These are phyloP conservation scores for Cherax destructor DNA, from an alignment of 1,140 invertebrate genomes.

Conservation along the genomic window DNA sequence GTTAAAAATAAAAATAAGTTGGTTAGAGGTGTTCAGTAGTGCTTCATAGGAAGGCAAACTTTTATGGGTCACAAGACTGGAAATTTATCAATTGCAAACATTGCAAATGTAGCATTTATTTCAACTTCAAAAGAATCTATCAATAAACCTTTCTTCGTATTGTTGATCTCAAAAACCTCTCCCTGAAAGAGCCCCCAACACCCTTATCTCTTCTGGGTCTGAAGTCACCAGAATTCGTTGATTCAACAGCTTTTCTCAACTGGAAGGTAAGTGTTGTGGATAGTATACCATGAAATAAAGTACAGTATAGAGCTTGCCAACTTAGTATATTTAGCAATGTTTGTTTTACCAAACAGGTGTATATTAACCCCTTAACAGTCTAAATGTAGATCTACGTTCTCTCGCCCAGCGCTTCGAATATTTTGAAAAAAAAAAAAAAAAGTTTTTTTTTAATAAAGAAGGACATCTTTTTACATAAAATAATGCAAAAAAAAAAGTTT, in stretches of 20 bases:
- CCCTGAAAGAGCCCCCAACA: slow-evolving; percentile 49
- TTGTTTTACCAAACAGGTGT: no score
- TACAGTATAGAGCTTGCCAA: no score
- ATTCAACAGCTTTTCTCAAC: slow-evolving; percentile 59
- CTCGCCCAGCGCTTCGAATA: no score
- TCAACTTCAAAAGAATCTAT: slow-evolving; percentile 4
- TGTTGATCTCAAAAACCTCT: slow-evolving; percentile 58
- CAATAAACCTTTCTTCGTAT: slow-evolving; percentile 60
- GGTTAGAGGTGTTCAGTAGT: neutral
- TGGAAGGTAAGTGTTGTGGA: slow-evolving; percentile 21
- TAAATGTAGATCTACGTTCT: no score
- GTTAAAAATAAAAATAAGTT: no score
- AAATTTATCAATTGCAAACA: slow-evolving; percentile 2
- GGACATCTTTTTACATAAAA: no score
- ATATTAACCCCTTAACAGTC: no score
- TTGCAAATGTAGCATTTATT: neutral
- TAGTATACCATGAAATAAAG: neutral
- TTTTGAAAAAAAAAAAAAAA: no score
- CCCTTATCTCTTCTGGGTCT: slow-evolving; percentile 46
- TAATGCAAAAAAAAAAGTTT: no score
- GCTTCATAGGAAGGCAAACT: neutral
- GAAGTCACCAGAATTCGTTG: slow-evolving; percentile 61
- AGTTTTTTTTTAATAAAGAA: no score
- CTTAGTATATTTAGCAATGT: no score
- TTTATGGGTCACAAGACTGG: neutral